Conservation (phyloP, 2,113 vertebrate species). For the Catharus bicknelli region DNA sequence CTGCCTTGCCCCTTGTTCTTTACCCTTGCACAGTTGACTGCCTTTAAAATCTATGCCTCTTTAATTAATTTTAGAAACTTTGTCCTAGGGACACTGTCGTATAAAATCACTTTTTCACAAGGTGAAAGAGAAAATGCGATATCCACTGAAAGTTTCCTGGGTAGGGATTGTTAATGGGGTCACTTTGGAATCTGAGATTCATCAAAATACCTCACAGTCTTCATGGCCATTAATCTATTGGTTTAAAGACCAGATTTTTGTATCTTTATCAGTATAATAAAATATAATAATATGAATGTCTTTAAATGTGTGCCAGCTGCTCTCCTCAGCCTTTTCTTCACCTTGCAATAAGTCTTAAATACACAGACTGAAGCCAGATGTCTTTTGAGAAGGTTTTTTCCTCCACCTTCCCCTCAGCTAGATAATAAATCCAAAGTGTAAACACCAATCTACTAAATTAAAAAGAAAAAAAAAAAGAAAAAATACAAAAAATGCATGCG, state of each 20-base stretch:
- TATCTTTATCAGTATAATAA: not conserved
- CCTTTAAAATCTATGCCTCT: constrained; percentile 17
- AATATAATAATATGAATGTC: not conserved
- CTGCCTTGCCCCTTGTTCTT: constrained; percentile 2
- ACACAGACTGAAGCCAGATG: not conserved
- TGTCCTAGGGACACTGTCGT: not conserved
- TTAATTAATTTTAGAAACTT: constrained; percentile 32
- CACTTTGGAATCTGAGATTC: not conserved
- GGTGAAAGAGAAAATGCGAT: not conserved
- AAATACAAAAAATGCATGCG: not conserved
- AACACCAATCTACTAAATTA: not conserved
- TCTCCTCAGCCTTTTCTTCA: not conserved
- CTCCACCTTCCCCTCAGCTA: not conserved
- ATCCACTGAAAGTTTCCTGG: not conserved
- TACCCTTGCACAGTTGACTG: constrained; percentile 11
- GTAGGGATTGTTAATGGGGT: not conserved
- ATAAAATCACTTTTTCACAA: constrained; percentile 3
- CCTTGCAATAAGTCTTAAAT: not conserved
- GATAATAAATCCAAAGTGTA: not conserved
- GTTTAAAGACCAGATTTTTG: not conserved
- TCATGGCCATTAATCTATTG: not conserved
- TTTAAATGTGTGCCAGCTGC: not conserved
- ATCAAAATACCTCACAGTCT: not conserved
- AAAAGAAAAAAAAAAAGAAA: not conserved
- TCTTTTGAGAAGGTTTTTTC: not conserved